Evolutionary conservation across 1,140 invertebrate genomes (phyloP).

Genomic region (Pteromalus puparum): DNA sequence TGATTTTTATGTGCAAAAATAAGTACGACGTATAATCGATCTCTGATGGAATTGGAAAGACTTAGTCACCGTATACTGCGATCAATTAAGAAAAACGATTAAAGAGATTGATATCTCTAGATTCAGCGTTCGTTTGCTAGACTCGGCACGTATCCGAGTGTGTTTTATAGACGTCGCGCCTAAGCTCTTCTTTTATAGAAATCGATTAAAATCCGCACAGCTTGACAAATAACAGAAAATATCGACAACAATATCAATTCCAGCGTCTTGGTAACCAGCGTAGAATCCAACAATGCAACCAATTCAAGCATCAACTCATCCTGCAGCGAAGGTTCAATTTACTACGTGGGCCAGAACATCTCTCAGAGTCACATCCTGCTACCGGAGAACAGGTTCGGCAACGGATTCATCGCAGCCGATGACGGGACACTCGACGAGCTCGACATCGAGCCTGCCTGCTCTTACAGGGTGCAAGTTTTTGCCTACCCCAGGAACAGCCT

Average conservation of each 20-base stretch:
- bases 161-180: no score
- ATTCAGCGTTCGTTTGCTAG: no score
- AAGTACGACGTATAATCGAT: no score
- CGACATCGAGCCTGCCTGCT: conserved; percentile 62
- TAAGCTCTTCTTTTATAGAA: no score
- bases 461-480: conserved; percentile 65
- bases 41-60: no score
- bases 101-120: no score
- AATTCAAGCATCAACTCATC: neutral
- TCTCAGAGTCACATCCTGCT: conserved; percentile 57
- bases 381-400: conserved; percentile 61
- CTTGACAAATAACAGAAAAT: no score
- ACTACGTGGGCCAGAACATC: conserved; percentile 57
- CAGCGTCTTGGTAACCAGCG: conserved; percentile 56
- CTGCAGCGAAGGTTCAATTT: conserved; percentile 59
- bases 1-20: no score
- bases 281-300: neutral
- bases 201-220: no score
- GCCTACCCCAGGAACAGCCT: conserved; percentile 65
- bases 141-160: no score
- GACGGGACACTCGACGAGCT: conserved; percentile 36
- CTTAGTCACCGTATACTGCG: no score
- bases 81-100: no score
- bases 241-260: conserved; percentile 8
- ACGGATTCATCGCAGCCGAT: neutral